These are phyloP conservation scores for Tetrax tetrax DNA, from an alignment of 2,113 vertebrate species.

Conservation along the genomic window DNA sequence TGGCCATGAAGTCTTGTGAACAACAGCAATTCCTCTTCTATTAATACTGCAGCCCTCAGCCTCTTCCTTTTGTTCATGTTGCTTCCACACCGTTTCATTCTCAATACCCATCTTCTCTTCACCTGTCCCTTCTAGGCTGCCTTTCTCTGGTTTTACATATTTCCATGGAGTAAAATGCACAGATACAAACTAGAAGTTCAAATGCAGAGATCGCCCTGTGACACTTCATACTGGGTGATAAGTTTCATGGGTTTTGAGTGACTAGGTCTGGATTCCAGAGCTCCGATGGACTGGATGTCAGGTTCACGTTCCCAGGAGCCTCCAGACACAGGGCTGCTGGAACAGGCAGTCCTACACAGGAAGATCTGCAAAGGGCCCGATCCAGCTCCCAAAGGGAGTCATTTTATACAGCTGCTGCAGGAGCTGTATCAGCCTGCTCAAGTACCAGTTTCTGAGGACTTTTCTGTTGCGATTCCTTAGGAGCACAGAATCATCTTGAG, in stretches of 20 bases:
- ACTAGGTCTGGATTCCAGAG: neutral
- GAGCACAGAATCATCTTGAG: neutral
- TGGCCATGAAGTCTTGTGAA: no score
- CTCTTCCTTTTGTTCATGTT: neutral
- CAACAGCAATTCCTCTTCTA: neutral
- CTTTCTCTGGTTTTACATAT: neutral
- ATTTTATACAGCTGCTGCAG: neutral
- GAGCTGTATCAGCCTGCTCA: neutral
- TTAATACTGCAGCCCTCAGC: neutral
- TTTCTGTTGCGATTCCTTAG: neutral
- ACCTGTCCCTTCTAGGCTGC: neutral
- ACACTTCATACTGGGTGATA: neutral
- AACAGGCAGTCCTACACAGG: neutral
- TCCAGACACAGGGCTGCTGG: neutral
- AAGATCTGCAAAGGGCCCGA: neutral
- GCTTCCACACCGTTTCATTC: neutral
- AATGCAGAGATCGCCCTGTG: neutral
- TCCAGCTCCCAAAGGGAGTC: neutral
- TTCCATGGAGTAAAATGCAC: neutral
- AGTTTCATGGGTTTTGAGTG: neutral
- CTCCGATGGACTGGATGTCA: neutral
- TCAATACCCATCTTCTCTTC: neutral
- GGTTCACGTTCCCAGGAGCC: neutral
- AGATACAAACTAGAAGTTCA: neutral
- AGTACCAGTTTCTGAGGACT: neutral